Evolutionary conservation across 2,113 vertebrate genomes (phyloP).

Genomic region (Gasterosteus nipponicus): DNA sequence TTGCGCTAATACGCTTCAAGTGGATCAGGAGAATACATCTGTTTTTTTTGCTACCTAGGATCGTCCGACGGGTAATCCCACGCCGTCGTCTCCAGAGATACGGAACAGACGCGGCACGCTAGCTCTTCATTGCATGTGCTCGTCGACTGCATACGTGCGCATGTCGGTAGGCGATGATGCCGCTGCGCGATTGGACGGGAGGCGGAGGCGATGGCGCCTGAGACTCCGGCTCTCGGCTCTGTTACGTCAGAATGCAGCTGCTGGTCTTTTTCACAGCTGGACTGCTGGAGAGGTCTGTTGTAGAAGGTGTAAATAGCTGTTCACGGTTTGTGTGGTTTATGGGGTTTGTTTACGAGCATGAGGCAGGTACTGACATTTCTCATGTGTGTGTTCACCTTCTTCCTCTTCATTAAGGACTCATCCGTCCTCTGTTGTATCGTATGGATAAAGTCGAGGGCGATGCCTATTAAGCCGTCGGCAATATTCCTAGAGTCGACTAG

Average conservation of each 20-base stretch:
- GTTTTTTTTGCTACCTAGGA: conserved; percentile 15
- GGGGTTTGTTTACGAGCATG: conserved; percentile 72
- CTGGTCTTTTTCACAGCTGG: conserved; percentile 47
- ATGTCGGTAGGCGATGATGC: conserved; percentile 38
- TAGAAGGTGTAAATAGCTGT: conserved; percentile 65
- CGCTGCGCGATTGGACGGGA: conserved; percentile 26
- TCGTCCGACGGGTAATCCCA: conserved; percentile 16
- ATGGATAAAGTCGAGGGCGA: conserved; percentile 13
- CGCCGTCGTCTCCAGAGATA: conserved; percentile 44
- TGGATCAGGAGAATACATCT: conserved; percentile 20
- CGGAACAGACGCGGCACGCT: conserved; percentile 59
- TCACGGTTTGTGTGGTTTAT: conserved; percentile 44
- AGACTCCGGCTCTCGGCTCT: conserved; percentile 5
- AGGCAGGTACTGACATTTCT: conserved; percentile 71
- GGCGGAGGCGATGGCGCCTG: conserved; percentile 9
- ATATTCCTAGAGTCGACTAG: conserved; percentile 36
- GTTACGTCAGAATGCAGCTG: conserved; percentile 1
- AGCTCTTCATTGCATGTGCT: conserved; percentile 44
- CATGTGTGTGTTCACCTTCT: conserved; percentile 22
- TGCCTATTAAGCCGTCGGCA: conserved; percentile 53
- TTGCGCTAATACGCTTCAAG: conserved; percentile 70
- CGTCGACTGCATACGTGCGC: conserved; percentile 56
- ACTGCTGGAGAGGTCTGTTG: conserved; percentile 47
- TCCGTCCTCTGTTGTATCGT: conserved; percentile 18
- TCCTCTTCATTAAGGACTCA: conserved; percentile 19